Evolutionary conservation across 37 sponge, comb jelly and placozoan genomes (phyloP).

Genomic region (Agelas oroides): DNA sequence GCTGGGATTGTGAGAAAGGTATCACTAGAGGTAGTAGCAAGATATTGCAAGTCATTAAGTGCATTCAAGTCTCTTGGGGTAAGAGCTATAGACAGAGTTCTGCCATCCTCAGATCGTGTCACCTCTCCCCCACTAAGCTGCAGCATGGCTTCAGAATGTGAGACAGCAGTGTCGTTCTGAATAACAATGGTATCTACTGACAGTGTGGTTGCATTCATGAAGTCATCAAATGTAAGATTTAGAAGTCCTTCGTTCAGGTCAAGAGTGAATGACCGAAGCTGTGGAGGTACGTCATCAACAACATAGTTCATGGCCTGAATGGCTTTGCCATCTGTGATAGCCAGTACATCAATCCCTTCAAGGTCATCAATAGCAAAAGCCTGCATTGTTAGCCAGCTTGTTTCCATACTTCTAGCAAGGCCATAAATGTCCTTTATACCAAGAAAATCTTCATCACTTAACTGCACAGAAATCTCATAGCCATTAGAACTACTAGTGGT

Average conservation of each 20-base stretch:
- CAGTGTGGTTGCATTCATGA: conserved; percentile 56
- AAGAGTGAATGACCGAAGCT: conserved; percentile 57
- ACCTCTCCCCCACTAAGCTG: conserved; percentile 52
- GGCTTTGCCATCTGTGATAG: conserved; percentile 90
- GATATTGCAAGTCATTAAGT: conserved; percentile 39
- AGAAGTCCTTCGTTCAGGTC: conserved; percentile 65
- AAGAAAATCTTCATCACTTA: conserved; percentile 83
- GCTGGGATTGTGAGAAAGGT: conserved; percentile 66
- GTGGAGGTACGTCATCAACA: conserved; percentile 60
- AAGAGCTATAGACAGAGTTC: conserved; percentile 52
- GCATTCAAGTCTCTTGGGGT: conserved; percentile 60
- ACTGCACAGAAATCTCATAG: conserved; percentile 54
- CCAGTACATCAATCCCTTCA: conserved; percentile 80
- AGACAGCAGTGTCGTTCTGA: conserved; percentile 49
- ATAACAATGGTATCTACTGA: conserved; percentile 33
- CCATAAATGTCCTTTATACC: conserved; percentile 68
- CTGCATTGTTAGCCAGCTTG: conserved; percentile 88
- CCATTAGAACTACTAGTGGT: conserved; percentile 52
- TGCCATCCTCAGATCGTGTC: conserved; percentile 49
- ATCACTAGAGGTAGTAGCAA: conserved; percentile 64
- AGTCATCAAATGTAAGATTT: conserved; percentile 80
- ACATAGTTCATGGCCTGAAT: conserved; percentile 31
- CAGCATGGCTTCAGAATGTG: neutral
- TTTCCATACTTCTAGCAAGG: conserved; percentile 59
- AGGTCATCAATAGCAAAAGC: conserved; percentile 94